Evolutionary conservation across 2,113 vertebrate species (phyloP).

Genomic region (Clupea harengus): DNA sequence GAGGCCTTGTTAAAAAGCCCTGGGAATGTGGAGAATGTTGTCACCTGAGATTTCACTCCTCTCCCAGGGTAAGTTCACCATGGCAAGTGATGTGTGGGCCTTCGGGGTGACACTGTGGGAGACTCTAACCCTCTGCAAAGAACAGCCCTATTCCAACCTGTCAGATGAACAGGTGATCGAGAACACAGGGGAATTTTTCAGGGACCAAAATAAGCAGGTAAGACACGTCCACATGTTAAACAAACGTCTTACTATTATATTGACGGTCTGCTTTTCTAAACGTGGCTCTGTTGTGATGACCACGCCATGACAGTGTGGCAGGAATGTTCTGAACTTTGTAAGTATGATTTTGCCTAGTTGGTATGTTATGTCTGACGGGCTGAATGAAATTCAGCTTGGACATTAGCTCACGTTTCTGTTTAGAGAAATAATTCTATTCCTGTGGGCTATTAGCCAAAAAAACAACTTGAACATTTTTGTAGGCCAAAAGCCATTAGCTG

Average conservation of each 20-base stretch:
- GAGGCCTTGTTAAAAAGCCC: not conserved
- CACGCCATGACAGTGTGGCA: too few species aligned
- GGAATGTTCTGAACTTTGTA: too few species aligned
- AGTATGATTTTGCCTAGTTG: too few species aligned
- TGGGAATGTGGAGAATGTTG: not conserved
- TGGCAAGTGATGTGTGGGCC: constrained; percentile 94
- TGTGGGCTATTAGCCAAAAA: not conserved
- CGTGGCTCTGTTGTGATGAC: too few species aligned
- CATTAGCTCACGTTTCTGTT: too few species aligned
- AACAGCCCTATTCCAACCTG: constrained; percentile 90
- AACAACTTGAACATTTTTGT: not conserved
- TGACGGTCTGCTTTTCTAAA: not conserved
- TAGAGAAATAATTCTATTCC: too few species aligned
- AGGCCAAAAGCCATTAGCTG: not conserved
- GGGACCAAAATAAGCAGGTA: constrained; percentile 92
- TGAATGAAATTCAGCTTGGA: too few species aligned
- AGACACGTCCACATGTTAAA: constrained; percentile 15
- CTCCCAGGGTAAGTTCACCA: constrained; percentile 93
- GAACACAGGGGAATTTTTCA: constrained; percentile 96
- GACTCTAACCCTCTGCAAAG: constrained; percentile 87
- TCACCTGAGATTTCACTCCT: constrained; percentile 26
- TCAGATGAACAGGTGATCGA: constrained; percentile 97
- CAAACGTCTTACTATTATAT: not conserved
- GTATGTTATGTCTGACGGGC: too few species aligned
- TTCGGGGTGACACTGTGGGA: constrained; percentile 96